These are phyloP conservation scores for Dromiciops gliroides DNA, from an alignment of 2,113 vertebrate species.

Conservation along the genomic window DNA sequence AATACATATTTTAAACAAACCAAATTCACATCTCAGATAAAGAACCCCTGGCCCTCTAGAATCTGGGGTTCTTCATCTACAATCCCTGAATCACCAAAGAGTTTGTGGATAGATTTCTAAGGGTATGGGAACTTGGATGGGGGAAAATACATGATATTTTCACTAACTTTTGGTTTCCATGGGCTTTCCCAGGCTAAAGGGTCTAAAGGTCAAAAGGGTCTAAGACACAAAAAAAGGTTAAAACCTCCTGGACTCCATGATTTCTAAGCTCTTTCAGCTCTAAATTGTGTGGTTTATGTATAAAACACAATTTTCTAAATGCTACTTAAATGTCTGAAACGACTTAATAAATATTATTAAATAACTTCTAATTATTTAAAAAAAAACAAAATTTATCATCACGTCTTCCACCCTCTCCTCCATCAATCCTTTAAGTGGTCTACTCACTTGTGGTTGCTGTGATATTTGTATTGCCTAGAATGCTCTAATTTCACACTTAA, in stretches of 20 bases:
- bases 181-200: neutral
- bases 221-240: neutral
- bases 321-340: neutral
- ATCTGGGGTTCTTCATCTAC: neutral
- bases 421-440: neutral
- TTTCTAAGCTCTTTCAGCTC: neutral
- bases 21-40: neutral
- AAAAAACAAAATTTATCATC: neutral
- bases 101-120: neutral
- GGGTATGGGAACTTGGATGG: neutral
- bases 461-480: neutral
- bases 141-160: neutral
- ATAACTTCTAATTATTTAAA: neutral
- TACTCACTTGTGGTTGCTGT: neutral
- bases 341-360: neutral
- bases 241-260: neutral
- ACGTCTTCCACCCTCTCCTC: neutral
- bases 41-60: neutral
- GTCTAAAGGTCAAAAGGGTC: neutral
- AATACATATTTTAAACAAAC: neutral
- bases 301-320: neutral
- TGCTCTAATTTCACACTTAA: slow-evolving; percentile 29
- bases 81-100: neutral
- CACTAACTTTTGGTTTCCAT: neutral
- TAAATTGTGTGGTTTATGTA: neutral